Evolutionary conservation across 2,888 invertebrate species (phyloP).

Genomic region (Agriopis marginaria): DNA sequence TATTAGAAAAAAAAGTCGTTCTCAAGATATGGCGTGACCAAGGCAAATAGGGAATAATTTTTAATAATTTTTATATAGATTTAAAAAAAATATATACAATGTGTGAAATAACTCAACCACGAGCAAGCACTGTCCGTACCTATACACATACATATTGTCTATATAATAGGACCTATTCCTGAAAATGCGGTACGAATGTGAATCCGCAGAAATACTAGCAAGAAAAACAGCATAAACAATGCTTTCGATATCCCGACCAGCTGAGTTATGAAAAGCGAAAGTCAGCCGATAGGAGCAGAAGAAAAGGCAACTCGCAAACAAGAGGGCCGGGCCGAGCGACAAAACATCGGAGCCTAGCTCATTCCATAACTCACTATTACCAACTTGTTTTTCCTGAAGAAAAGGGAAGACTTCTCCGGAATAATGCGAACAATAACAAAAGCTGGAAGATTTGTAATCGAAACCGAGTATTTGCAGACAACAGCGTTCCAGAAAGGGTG

Average conservation of each 20-base stretch:
- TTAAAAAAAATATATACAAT: too few relatives aligned
- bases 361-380: slow-evolving; percentile 72
- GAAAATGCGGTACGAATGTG: slow-evolving; percentile 10
- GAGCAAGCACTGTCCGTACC: too few relatives aligned
- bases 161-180: background rate
- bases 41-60: too few relatives aligned
- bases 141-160: background rate
- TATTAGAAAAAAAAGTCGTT: too few relatives aligned
- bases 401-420: slow-evolving; percentile 33
- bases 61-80: too few relatives aligned
- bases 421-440: slow-evolving; percentile 46
- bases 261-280: slow-evolving; percentile 39
- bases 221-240: slow-evolving; percentile 34
- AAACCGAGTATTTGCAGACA: slow-evolving; percentile 53
- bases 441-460: slow-evolving; percentile 61
- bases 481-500: slow-evolving; percentile 70
- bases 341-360: slow-evolving; percentile 37
- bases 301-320: slow-evolving; percentile 35
- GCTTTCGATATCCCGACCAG: slow-evolving; percentile 30
- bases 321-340: slow-evolving; percentile 28
- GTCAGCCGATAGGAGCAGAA: slow-evolving; percentile 18
- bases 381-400: slow-evolving; percentile 67
- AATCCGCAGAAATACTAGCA: slow-evolving; percentile 29
- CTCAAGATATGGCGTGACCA: too few relatives aligned
- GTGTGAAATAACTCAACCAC: background rate